Conservation (phyloP, 2,113 vertebrate species). For the Tetraodon nigroviridis region DNA sequence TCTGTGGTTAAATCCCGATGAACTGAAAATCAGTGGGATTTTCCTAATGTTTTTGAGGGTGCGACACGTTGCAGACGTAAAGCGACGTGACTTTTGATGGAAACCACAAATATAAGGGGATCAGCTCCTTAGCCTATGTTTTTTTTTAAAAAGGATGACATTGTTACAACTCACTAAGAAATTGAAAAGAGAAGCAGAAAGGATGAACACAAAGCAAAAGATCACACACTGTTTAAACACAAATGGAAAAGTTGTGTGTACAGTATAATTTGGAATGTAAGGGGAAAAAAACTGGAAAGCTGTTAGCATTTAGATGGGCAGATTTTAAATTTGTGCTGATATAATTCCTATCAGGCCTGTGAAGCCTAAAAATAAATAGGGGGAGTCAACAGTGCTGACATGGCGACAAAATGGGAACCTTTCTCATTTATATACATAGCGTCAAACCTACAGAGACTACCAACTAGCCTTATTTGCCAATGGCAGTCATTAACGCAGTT, state of each 20-base stretch:
- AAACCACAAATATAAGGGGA: not conserved
- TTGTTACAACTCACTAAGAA: too few species aligned
- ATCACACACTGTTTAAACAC: slow-evolving; percentile 8
- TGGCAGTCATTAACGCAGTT: slow-evolving; percentile 4
- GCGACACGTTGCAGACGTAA: not conserved
- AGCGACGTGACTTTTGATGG: slow-evolving; percentile 21
- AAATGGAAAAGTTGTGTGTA: slow-evolving; percentile 21
- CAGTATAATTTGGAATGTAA: slow-evolving; percentile 53
- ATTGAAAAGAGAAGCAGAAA: too few species aligned
- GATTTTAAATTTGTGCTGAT: slow-evolving; percentile 61
- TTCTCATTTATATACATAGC: slow-evolving; percentile 14
- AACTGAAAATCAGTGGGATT: slow-evolving; percentile 39
- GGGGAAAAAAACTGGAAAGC: slow-evolving; percentile 59
- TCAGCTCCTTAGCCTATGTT: too few species aligned
- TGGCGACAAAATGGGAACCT: slow-evolving; percentile 30
- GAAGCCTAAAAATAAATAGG: slow-evolving; percentile 45
- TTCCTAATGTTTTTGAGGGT: slow-evolving; percentile 12
- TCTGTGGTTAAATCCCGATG: slow-evolving; percentile 43
- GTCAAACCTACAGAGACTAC: not conserved
- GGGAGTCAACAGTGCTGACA: slow-evolving; percentile 37
- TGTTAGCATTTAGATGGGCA: slow-evolving; percentile 77
- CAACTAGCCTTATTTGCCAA: not conserved
- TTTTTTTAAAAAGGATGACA: too few species aligned
- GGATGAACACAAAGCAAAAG: too few species aligned
- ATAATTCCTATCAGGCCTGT: slow-evolving; percentile 47